Conservation (phyloP, 2,797 vertebrate genomes). For the Amblyopsis hoosieri region DNA sequence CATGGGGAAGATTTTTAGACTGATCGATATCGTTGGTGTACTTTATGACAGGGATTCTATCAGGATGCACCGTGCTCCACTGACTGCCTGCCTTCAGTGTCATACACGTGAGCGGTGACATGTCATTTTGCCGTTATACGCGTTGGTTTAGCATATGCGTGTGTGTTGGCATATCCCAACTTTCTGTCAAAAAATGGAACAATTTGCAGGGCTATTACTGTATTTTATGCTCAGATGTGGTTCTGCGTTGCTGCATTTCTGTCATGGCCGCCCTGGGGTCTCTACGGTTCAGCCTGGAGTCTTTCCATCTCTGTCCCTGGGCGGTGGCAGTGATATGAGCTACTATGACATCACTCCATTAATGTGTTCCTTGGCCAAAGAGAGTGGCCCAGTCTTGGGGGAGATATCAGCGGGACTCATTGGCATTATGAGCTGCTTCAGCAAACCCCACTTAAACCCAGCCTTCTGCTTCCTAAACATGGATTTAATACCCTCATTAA, state of each 20-base stretch:
- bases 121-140: background rate
- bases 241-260: conserved; percentile 7
- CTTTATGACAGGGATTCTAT: conserved; percentile 57
- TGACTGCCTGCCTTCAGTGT: conserved; percentile 9
- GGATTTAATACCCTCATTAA: conserved; percentile 99
- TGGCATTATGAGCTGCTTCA: conserved; percentile 74
- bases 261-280: conserved; percentile 40
- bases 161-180: background rate
- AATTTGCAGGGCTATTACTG: background rate
- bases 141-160: background rate
- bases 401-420: conserved; percentile 81
- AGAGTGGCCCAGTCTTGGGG: conserved; percentile 78
- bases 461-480: conserved; percentile 94
- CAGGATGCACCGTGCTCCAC: conserved; percentile 20
- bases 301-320: conserved; percentile 57
- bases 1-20: conserved; percentile 65
- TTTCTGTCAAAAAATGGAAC: background rate
- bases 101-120: background rate
- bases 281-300: conserved; percentile 48
- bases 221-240: conserved; percentile 1
- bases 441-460: conserved; percentile 88
- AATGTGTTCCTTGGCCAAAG: conserved; percentile 67
- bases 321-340: conserved; percentile 71
- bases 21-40: conserved; percentile 76
- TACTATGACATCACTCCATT: conserved; percentile 79